Evolutionary conservation across 2,113 vertebrate genomes (phyloP).

Genomic region (Sturnus vulgaris): DNA sequence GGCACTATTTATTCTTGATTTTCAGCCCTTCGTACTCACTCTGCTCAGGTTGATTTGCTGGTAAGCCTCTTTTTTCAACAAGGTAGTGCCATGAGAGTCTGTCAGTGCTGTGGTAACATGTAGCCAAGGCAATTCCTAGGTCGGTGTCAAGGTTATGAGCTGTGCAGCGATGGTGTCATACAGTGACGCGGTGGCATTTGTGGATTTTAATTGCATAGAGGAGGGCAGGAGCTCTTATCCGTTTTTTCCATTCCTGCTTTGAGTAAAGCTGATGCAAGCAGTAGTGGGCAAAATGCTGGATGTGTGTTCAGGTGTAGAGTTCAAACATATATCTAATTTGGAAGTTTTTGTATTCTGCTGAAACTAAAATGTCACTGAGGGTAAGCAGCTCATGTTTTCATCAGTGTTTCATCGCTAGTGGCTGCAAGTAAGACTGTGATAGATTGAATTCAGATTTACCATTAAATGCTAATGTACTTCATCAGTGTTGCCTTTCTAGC

Average conservation of each 20-base stretch:
- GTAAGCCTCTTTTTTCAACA: neutral
- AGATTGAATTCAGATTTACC: neutral
- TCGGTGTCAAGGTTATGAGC: neutral
- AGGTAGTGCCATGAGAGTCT: neutral
- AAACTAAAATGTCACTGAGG: neutral
- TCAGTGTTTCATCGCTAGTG: neutral
- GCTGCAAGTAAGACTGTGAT: neutral
- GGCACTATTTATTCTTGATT: neutral
- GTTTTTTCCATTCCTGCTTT: neutral
- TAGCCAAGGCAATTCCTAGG: neutral
- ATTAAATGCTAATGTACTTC: neutral
- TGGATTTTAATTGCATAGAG: neutral
- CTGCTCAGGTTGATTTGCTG: neutral
- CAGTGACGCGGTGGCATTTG: neutral
- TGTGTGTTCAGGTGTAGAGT: neutral
- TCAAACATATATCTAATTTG: neutral
- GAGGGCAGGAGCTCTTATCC: neutral
- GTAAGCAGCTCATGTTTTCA: neutral
- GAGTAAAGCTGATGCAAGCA: neutral
- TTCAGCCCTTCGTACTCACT: neutral
- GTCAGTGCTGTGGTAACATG: neutral
- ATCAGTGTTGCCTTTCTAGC: neutral
- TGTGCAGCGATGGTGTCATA: rapidly evolving
- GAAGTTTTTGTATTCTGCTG: neutral
- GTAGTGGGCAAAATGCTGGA: neutral